Base-by-base conservation (phyloP, 2,113 vertebrate genomes). In the Lycaon pictus region DNA sequence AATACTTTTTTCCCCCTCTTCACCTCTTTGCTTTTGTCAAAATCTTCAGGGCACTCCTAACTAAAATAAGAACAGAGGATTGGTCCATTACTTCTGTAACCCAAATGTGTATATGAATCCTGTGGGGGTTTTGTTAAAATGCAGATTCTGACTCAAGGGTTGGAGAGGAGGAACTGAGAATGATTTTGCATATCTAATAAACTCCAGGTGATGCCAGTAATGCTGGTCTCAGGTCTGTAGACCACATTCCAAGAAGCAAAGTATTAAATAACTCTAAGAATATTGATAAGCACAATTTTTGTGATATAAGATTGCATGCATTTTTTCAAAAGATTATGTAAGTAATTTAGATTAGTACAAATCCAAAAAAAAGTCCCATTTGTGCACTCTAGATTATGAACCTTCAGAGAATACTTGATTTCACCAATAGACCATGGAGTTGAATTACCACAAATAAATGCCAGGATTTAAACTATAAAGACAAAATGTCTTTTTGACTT, bases 31-130 rank as follows among this genome's bases (percentile, higher is more conserved):
- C 53, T 91, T 87, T 88, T 82, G 51, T 32, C 72, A 93, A 76
- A 91, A 93, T 87, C 74, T 88, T 90, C 23, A 37, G 25, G 79
- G 37, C 43, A 92, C 62, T 22, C 15, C 55, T 51, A 94, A 94
- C 48, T 69, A 67, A 93, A 74, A 27, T 37, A 88, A 92, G 32
- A 85, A 90, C 5, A 93, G 20, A 72, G 8, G 23, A 65, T 51
- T 16, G 25, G n/a, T 67, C 51, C 7, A 69, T 65, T 67, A 16
- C 37, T 96, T 85, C 81, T 81, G 84, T 94, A 95, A 85, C 12
- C 79, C 84, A 84, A 35, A 94, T n/a, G 48, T 60, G 58, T 55
- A 81, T 7, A 56, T 63, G 25, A 95, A 76, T 93, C 32, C 79
- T 62, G 12, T 62, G 32, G 7, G n/a, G 35, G 5, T 17, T 43